These are phyloP conservation scores for Diabrotica undecimpunctata DNA, from an alignment of 1,140 invertebrate species.

Conservation along the genomic window DNA sequence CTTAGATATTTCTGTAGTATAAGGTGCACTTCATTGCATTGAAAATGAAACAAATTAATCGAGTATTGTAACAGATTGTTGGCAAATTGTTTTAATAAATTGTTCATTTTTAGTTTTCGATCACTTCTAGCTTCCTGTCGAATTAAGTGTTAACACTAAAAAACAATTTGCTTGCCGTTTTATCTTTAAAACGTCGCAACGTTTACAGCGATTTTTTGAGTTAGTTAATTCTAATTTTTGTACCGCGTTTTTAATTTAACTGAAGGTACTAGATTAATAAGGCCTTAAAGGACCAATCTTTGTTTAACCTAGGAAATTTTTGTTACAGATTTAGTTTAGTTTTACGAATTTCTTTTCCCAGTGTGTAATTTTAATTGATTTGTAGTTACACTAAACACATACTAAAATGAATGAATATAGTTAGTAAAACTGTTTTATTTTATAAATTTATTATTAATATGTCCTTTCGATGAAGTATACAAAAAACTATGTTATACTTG, in stretches of 20 bases:
- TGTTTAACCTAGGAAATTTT: neutral
- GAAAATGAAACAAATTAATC: slow-evolving; percentile 27
- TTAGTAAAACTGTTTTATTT: too few relatives aligned
- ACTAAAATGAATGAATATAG: too few relatives aligned
- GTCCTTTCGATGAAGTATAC: too few relatives aligned
- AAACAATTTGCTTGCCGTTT: neutral
- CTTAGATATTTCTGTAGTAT: slow-evolving; percentile 42
- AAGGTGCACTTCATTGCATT: slow-evolving; percentile 39
- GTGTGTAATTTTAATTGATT: too few relatives aligned
- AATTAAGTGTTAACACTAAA: neutral
- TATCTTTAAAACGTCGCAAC: too few relatives aligned
- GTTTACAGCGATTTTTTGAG: too few relatives aligned
- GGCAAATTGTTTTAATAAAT: neutral
- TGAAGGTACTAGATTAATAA: neutral
- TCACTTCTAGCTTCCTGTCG: neutral
- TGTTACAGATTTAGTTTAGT: too few relatives aligned
- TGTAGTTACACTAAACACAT: too few relatives aligned
- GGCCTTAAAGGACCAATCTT: neutral
- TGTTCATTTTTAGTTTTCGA: neutral
- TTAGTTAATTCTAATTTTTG: neutral
- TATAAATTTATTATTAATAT: too few relatives aligned
- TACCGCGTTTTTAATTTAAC: neutral
- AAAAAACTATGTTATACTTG: too few relatives aligned
- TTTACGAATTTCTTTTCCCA: too few relatives aligned
- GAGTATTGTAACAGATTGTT: slow-evolving; percentile 27